Base-by-base conservation (phyloP, 2,888 invertebrate species). In the Hanleya hanleyi region DNA sequence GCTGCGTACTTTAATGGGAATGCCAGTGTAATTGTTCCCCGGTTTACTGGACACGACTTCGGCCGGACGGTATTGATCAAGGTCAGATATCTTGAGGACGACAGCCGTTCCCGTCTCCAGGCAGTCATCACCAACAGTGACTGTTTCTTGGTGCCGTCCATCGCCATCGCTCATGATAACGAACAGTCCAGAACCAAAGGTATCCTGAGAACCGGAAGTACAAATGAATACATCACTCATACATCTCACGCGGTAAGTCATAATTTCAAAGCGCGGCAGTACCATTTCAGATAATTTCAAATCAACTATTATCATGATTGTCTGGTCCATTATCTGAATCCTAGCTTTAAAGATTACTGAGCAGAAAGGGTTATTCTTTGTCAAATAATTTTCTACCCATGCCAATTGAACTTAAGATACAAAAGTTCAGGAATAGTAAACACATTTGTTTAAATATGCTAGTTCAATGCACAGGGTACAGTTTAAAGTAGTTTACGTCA, bases 41-140 rank as follows among this genome's bases (percentile, higher is more conserved):
- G 71, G 29, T 57, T 79, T 18, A 66, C 67, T 61, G 74, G 69
- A 0, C 70, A 67, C 22, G 12, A n/a, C 3, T 35, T 71, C 2
- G 77, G 77, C 22, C 71, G 76, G 29, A 74, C 76, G 0, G 73
- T 76, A 5, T 57, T 76, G 18, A 70, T 79, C 50, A 70, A 76
- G 49, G 4, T 79, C 35, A 73, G 51, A 65, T 77, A 74, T 68
- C 70, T 61, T 74, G 66, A 66, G 33, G 62, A 51, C 18, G 29
- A 37, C n/a, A 9, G 32, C 9, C 35, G 1, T 32, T 37, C 57
- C 37, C 29, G 36, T 5, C 69, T 75, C 3, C 76, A 79, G 67
- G 70, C 73, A 3, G 1, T 79, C 38, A 64, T 79, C 4, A 79
- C 73, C 0, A 79, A 79, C 26, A 76, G 79, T 9, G 77, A 79